Evolutionary conservation across 1,140 invertebrate species (phyloP).

Genomic region (Lucilia cuprina): DNA sequence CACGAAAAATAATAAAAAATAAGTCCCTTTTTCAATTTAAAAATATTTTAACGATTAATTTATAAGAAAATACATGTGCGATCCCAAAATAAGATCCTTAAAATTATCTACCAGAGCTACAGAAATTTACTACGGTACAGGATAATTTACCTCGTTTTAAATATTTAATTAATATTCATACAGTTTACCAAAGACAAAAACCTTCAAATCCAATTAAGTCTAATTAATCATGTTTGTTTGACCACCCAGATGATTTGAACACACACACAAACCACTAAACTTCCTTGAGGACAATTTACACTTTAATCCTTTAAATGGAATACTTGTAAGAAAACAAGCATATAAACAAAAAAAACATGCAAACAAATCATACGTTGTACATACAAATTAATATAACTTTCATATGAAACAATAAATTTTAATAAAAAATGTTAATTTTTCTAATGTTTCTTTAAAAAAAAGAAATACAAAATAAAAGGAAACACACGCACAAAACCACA

Average conservation of each 20-base stretch:
- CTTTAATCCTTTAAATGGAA: background rate
- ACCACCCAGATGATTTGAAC: background rate
- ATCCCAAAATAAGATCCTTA: no score
- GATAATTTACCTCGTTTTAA: no score
- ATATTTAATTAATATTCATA: no score
- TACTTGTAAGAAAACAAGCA: background rate
- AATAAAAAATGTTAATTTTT: background rate
- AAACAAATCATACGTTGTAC: background rate
- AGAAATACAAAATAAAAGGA: background rate
- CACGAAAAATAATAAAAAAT: no score
- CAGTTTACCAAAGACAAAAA: no score
- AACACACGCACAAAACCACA: background rate
- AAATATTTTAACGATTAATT: no score
- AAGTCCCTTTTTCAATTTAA: no score
- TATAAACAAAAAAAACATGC: background rate
- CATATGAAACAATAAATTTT: slow-evolving; percentile 1
- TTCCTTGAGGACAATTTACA: background rate
- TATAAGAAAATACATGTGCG: no score
- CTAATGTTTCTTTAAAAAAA: background rate
- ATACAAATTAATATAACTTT: background rate
- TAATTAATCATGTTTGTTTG: background rate
- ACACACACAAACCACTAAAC: background rate
- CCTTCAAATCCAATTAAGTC: background rate
- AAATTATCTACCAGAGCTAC: no score
- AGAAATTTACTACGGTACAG: no score